Evolutionary conservation across 1,140 invertebrate genomes (phyloP), one percentile per base, ranked within the genome.

Genomic region (Drosophila kurseongensis): DNA sequence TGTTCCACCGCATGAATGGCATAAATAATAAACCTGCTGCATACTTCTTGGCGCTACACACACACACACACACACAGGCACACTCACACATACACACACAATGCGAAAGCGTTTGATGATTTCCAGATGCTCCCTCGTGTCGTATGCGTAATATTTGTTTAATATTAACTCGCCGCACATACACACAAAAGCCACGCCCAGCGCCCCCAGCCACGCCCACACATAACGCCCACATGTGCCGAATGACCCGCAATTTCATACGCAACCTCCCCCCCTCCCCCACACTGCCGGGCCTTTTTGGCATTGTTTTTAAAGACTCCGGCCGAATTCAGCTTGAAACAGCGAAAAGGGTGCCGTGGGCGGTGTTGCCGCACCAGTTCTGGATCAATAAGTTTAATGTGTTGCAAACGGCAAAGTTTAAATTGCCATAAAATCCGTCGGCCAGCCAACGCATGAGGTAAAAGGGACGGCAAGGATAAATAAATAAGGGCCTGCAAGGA

Each of bases 101-200:
- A 52, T 36, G 50, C 36, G 48, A 60, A 38, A 44, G 63, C 52
- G 45, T 66, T 80, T 80, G 60, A 80, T 76, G 78, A 71, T 80
- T 72, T 76, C 29, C 58, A 75, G 45, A 47, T 63, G 79, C 68
- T 81, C 79, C 79, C 78, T 47, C 29, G 78, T 68, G 78, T 73
- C 74, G 78, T 81, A 81, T 81, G 74, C 78, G 78, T 62, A 81
- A 74, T 81, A 77, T 81, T 81, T 82, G 75, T 76, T 72, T 80
- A 75, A 81, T 80, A 80, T 76, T 66, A 80, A 80, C 59, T 80
- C 56, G 40, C 45, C 18, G 42, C 69, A n/a, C 29, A 41, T 41
- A 47, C 36, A 51, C 14, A n/a, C 35, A 40, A 10, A 14, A 23
- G 52, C 52, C 51, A 52, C 59, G 45, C 35, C 59, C 44, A 45